phyloP scores from a whole-genome alignment of 30 jellyfish, hydroid and myxozoan genomes.

The Chironex yamaguchii region DNA sequence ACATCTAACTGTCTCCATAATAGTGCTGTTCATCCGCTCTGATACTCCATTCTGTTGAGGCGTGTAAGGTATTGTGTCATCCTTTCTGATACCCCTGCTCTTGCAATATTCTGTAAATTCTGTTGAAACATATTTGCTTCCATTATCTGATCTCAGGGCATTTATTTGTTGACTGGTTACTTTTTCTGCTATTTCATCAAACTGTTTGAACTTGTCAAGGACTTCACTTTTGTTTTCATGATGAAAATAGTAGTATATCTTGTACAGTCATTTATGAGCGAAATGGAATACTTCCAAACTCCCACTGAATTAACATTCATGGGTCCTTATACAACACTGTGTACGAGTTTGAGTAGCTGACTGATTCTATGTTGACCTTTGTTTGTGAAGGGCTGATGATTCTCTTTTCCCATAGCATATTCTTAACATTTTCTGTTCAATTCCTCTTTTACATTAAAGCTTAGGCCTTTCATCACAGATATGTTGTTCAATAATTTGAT shows the following conservation, averaged over 20 bases:
- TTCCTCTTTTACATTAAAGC: too few relatives aligned
- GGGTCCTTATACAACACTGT: conserved; percentile 47
- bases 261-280: conserved; percentile 30
- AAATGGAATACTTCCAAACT: conserved; percentile 6
- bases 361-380: conserved; percentile 2
- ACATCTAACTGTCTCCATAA: conserved; percentile 55
- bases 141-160: conserved; percentile 21
- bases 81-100: neutral
- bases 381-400: too few relatives aligned
- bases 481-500: too few relatives aligned
- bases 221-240: conserved; percentile 43
- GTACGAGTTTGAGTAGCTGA: conserved; percentile 23
- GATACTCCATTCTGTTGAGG: conserved; percentile 71
- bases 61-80: neutral
- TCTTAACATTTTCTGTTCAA: too few relatives aligned
- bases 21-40: conserved; percentile 72
- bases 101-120: too few relatives aligned
- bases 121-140: conserved; percentile 43
- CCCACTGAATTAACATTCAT: conserved; percentile 27
- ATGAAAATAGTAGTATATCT: neutral
- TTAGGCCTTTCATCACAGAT: too few relatives aligned
- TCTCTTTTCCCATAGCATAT: too few relatives aligned
- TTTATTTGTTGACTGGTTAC: neutral
- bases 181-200: conserved; percentile 6
- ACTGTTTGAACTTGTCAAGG: conserved; percentile 22